A percentile compares a stretch with the other conserved stretches of the same genome.
Evolutionary conservation across 2,888 invertebrate genomes (phyloP).

Genomic region (Cryptops parisi): DNA sequence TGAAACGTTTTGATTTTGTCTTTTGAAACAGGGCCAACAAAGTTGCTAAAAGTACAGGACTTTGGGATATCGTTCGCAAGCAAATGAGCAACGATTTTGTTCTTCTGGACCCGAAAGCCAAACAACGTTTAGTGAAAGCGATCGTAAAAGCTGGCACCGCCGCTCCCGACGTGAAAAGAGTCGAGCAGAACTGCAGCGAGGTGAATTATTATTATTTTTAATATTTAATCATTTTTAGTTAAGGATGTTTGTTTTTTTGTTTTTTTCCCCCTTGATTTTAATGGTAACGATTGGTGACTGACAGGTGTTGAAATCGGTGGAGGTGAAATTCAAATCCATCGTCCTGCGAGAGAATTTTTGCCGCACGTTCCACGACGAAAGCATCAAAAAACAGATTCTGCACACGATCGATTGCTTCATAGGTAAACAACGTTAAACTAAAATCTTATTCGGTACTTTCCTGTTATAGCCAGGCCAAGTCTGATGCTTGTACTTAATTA

Average conservation of each 20-base stretch:
- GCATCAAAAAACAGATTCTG: conserved; percentile 49
- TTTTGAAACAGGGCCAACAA: conserved; percentile 42
- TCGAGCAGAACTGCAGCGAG: conserved; percentile 27
- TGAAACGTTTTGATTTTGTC: no score
- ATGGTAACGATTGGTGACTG: background rate
- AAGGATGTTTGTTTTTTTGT: background rate
- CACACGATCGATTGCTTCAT: conserved; percentile 61
- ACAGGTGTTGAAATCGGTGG: conserved; percentile 39
- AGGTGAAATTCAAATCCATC: conserved; percentile 41
- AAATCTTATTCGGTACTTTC: background rate
- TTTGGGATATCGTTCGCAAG: conserved; percentile 40
- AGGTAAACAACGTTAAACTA: conserved; percentile 33
- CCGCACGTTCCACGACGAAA: conserved; percentile 43
- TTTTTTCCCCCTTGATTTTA: background rate
- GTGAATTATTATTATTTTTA: conserved; percentile 19
- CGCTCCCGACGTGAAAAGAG: conserved; percentile 25
- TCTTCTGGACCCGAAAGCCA: conserved; percentile 42
- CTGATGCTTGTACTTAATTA: no score
- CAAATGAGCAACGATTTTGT: conserved; percentile 39
- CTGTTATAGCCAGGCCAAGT: background rate
- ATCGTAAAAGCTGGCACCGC: conserved; percentile 51
- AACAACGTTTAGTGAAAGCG: conserved; percentile 53
- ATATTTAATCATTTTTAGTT: conserved; percentile 1
- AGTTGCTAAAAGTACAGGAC: conserved; percentile 42
- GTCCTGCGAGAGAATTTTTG: conserved; percentile 40